These are phyloP conservation scores for Ornithorhynchus anatinus DNA, from an alignment of 2,113 vertebrate species.

Conservation along the genomic window DNA sequence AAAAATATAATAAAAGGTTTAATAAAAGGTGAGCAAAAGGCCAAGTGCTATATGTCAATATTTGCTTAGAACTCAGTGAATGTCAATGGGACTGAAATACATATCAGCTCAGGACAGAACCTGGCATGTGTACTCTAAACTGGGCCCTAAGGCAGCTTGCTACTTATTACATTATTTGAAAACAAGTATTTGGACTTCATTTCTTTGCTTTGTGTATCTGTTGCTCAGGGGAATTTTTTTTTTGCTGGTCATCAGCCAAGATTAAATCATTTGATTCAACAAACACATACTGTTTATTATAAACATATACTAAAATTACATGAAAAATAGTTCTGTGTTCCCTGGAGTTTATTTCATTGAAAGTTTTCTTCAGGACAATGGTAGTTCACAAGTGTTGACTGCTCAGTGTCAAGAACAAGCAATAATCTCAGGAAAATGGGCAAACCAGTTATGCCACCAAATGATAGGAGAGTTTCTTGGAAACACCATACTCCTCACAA, in stretches of 20 bases:
- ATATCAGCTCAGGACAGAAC: not conserved
- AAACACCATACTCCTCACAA: not conserved
- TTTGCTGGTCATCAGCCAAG: not conserved
- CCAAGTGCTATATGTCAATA: no score
- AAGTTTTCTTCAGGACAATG: no score
- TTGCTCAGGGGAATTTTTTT: not conserved
- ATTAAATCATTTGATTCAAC: not conserved
- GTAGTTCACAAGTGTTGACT: no score
- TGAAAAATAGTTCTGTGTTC: not conserved
- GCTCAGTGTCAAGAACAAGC: not conserved
- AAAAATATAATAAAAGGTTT: no score
- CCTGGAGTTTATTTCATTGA: no score
- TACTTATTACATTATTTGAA: not conserved
- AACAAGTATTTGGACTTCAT: not conserved
- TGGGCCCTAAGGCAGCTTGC: not conserved
- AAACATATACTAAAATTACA: not conserved
- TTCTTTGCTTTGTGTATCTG: not conserved
- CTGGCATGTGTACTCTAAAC: not conserved
- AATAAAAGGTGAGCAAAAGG: no score
- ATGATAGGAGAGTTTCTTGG: not conserved
- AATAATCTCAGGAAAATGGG: not conserved
- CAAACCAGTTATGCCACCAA: not conserved
- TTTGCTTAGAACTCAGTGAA: no score
- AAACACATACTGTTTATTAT: not conserved
- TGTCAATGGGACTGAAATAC: not conserved